Percentiles rank a stretch among this genome's conserved stretches.
phyloP scores from a whole-genome alignment of 2,888 invertebrate genomes.

The Liopterus haemorrhoidalis region DNA sequence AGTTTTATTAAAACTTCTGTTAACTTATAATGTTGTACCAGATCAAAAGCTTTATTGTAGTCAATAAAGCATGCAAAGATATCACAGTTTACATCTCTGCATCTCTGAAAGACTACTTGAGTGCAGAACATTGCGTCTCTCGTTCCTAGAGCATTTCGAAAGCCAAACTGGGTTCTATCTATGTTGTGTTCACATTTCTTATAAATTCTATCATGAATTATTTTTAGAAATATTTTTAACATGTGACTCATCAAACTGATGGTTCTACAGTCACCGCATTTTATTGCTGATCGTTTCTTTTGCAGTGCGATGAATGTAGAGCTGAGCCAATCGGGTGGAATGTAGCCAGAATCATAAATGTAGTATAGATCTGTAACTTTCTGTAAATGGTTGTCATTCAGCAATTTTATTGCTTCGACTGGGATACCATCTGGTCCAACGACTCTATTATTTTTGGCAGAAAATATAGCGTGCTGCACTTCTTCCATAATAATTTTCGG shows the following conservation, averaged over 20 bases:
- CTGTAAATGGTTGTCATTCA: slow-evolving; percentile 10
- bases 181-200: slow-evolving; percentile 6
- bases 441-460: slow-evolving; percentile 19
- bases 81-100: too few species aligned
- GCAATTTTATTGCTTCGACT: slow-evolving; percentile 16
- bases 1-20: too few species aligned
- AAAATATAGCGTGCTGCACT: slow-evolving; percentile 6
- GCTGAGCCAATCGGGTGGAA: slow-evolving; percentile 21
- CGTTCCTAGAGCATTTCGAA: too few species aligned
- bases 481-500: background rate
- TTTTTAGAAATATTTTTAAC: too few species aligned
- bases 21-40: too few species aligned
- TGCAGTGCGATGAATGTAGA: slow-evolving; percentile 24
- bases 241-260: slow-evolving; percentile 21
- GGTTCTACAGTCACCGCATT: slow-evolving; percentile 20
- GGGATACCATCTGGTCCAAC: slow-evolving; percentile 18
- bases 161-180: slow-evolving; percentile 13
- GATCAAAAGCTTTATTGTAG: too few species aligned
- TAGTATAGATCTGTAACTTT: slow-evolving; percentile 11
- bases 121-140: too few species aligned
- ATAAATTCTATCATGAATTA: slow-evolving; percentile 18
- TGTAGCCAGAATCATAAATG: slow-evolving; percentile 20
- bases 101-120: too few species aligned
- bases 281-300: slow-evolving; percentile 19
- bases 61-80: too few species aligned